Conservation (phyloP, 1,140 invertebrate species). For the Spodoptera frugiperda region DNA sequence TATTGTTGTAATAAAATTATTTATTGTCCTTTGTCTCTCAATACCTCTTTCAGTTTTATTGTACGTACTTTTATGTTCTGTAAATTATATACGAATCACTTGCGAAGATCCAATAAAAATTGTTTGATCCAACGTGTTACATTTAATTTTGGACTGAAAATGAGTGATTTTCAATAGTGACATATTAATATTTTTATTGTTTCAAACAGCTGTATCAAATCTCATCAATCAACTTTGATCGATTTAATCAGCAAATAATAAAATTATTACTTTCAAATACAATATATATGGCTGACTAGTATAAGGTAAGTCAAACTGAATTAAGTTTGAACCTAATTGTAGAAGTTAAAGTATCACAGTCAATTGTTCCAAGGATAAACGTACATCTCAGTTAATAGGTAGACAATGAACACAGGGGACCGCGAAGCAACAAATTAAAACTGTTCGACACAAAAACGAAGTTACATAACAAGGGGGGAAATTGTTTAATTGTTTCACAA, state of each 20-base stretch:
- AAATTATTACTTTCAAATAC: no score
- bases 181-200: background rate
- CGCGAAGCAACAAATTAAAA: slow-evolving; percentile 13
- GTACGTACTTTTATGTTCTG: slow-evolving; percentile 39
- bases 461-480: slow-evolving; percentile 22
- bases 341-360: no score
- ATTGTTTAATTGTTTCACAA: slow-evolving; percentile 43
- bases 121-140: background rate
- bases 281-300: no score
- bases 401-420: background rate
- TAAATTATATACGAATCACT: slow-evolving; percentile 40
- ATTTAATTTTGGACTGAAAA: no score
- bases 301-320: no score
- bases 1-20: slow-evolving; percentile 41
- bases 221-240: no score
- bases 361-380: no score
- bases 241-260: no score
- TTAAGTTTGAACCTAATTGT: no score
- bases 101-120: slow-evolving; percentile 20
- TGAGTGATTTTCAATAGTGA: no score
- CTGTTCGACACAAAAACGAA: slow-evolving; percentile 25
- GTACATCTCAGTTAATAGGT: background rate
- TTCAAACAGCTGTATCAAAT: no score
- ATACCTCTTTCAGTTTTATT: slow-evolving; percentile 38
- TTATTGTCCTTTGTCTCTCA: slow-evolving; percentile 43